phyloP scores from a whole-genome alignment of 2,113 vertebrate species.

The Pluvialis apricaria region DNA sequence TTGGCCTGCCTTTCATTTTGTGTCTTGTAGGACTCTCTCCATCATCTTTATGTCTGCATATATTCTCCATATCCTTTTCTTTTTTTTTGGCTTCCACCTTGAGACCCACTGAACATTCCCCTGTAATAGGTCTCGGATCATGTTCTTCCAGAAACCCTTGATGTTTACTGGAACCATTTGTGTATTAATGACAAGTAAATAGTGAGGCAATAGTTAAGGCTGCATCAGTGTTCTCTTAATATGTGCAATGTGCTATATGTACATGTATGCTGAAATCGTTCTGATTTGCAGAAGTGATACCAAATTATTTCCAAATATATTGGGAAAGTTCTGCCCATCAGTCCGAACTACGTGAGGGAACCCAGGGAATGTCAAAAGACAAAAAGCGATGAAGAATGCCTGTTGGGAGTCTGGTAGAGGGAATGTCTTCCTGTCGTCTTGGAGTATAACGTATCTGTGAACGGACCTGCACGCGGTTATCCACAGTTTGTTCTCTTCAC shows the following conservation, averaged over 20 bases:
- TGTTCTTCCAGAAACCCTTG: not conserved
- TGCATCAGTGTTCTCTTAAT: not conserved
- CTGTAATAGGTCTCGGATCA: not conserved
- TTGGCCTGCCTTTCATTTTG: conserved; percentile 25
- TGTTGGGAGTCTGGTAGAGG: not conserved
- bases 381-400: not conserved
- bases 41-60: conserved; percentile 36
- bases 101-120: not conserved
- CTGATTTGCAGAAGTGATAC: not conserved
- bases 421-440: not conserved
- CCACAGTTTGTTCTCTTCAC: not conserved
- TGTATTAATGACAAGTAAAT: not conserved
- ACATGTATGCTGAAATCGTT: not conserved
- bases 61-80: not conserved
- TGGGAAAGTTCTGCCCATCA: not conserved
- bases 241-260: not conserved
- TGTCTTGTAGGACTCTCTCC: conserved; percentile 16
- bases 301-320: not conserved
- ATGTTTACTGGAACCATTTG: not conserved
- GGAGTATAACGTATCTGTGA: rapidly evolving
- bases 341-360: not conserved
- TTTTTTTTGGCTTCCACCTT: not conserved
- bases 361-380: not conserved
- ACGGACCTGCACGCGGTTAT: not conserved
- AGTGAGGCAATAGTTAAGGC: not conserved